phyloP scores from a whole-genome alignment of 2,888 invertebrate species.

The Dasypolia templi region DNA sequence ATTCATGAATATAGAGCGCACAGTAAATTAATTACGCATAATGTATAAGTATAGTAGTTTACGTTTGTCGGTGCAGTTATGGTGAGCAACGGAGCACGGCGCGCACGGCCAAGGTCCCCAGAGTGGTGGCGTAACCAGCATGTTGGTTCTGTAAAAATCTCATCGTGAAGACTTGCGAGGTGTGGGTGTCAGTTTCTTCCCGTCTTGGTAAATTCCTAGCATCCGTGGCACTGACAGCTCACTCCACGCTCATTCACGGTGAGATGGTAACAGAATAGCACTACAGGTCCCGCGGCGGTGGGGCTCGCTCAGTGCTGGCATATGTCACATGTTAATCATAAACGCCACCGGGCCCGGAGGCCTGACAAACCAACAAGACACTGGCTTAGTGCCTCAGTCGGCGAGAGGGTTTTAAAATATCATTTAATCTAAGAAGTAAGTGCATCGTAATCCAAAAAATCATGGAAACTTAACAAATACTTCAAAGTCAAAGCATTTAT shows the following conservation, averaged over 20 bases:
- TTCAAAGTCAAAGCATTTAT: no score
- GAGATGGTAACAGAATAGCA: no score
- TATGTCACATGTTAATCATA: neutral
- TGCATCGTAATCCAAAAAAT: neutral
- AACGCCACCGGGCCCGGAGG: neutral
- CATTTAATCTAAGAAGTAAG: neutral
- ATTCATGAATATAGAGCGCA: conserved; percentile 25
- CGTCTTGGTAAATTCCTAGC: no score
- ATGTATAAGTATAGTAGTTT: conserved; percentile 9
- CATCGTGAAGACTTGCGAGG: no score
- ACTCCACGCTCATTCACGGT: no score
- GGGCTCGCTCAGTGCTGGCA: neutral
- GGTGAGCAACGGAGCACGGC: conserved; percentile 68
- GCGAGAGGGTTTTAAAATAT: neutral
- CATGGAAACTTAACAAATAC: neutral
- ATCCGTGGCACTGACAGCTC: no score
- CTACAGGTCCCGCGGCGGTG: no score
- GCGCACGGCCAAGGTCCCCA: conserved; percentile 72
- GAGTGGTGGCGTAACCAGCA: neutral
- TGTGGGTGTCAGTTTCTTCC: no score
- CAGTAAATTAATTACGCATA: conserved; percentile 41
- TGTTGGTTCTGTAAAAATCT: no score
- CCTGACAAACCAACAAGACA: neutral
- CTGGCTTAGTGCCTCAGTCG: neutral
- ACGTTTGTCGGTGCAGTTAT: conserved; percentile 45